phyloP scores from a whole-genome alignment of 2,113 vertebrate genomes.

The Etheostoma spectabile region DNA sequence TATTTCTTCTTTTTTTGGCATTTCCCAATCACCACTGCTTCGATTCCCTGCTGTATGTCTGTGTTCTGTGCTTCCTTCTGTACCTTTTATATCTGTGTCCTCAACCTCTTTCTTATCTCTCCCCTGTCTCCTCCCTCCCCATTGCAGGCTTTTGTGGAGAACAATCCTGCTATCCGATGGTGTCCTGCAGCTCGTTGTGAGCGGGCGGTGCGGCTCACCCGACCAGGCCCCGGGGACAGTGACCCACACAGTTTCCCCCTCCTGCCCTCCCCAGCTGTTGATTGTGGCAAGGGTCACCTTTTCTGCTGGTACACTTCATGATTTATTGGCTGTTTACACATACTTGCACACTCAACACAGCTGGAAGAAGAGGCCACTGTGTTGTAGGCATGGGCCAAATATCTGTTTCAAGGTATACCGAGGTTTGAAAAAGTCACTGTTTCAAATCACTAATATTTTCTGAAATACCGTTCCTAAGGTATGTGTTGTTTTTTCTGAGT shows the following conservation, averaged over 20 bases:
- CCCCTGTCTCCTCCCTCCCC: not conserved
- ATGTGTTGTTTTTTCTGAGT: too few relatives aligned
- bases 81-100: not conserved
- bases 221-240: conserved; percentile 89
- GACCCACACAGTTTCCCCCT: conserved; percentile 93
- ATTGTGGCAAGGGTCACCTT: conserved; percentile 96
- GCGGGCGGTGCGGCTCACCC: conserved; percentile 93
- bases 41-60: not conserved
- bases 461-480: too few relatives aligned
- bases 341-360: conserved; percentile 1
- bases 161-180: conserved; percentile 94
- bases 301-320: conserved; percentile 76
- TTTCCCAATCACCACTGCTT: not conserved
- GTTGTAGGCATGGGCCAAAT: not conserved
- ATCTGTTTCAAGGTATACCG: too few relatives aligned
- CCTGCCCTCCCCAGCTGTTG: conserved; percentile 97
- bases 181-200: conserved; percentile 96
- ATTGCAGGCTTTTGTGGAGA: conserved; percentile 77
- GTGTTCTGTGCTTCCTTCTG: not conserved
- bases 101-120: not conserved
- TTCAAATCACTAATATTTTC: too few relatives aligned
- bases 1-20: not conserved
- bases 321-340: conserved; percentile 3
- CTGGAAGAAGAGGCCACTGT: conserved; percentile 1
- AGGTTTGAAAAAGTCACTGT: too few relatives aligned